Percentiles rank a stretch among this genome's conserved stretches.
These are phyloP conservation scores for Hipposideros larvatus DNA, from an alignment of 2,797 vertebrate species.

Conservation along the genomic window DNA sequence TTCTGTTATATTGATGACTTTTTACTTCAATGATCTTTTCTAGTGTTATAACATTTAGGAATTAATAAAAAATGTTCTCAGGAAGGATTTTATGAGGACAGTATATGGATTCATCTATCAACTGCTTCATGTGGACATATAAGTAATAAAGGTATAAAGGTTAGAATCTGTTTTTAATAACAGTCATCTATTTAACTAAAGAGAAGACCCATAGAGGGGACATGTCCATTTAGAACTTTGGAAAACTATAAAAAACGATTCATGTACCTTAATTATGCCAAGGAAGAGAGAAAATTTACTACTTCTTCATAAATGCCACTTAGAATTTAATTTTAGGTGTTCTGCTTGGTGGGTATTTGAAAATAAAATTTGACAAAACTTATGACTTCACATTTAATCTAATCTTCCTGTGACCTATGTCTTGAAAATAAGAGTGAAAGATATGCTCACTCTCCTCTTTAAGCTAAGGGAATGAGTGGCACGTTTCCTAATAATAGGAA, in stretches of 20 bases:
- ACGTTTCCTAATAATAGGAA: constrained; percentile 63
- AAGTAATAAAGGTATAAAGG: constrained; percentile 86
- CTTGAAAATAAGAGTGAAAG: constrained; percentile 70
- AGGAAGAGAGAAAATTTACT: constrained; percentile 82
- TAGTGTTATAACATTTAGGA: constrained; percentile 66
- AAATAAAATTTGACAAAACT: constrained; percentile 82
- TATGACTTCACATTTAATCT: constrained; percentile 77
- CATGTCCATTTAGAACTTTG: constrained; percentile 85
- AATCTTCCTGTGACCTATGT: constrained; percentile 52
- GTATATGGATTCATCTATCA: constrained; percentile 81
- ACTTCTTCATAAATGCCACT: constrained; percentile 84
- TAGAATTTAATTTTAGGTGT: constrained; percentile 86
- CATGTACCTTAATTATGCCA: constrained; percentile 85
- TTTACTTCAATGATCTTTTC: constrained; percentile 73
- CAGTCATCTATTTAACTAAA: constrained; percentile 85
- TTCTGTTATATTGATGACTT: constrained; percentile 77
- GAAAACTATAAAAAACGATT: constrained; percentile 83
- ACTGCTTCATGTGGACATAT: constrained; percentile 76
- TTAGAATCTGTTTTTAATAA: constrained; percentile 87
- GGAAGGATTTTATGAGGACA: constrained; percentile 85
- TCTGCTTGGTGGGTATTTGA: constrained; percentile 80
- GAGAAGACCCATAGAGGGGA: constrained; percentile 72
- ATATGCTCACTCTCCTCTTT: constrained; percentile 58
- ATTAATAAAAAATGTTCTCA: constrained; percentile 83
- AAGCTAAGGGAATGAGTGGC: constrained; percentile 49